Evolutionary conservation across 1,140 invertebrate genomes (phyloP), one percentile per base, ranked within the genome.

Genomic region (Sarcophaga bullata): DNA sequence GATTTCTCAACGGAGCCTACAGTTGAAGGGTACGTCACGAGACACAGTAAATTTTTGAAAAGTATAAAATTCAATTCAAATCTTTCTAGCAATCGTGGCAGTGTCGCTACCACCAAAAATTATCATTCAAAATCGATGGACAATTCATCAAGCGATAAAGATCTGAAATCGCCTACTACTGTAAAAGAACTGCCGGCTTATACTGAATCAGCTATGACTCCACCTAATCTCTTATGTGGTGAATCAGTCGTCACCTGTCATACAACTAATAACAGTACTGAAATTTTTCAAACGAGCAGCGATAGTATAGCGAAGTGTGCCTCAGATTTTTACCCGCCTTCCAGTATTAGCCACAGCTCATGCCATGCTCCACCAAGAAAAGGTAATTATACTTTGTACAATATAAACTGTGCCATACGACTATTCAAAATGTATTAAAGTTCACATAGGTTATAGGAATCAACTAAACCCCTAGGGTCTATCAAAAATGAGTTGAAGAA

Each of bases 21-120:
- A 72, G 92, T 97, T 82, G 95, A 96, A 91, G 96, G 96, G 73
- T 97, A 96, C 90, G 96, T 95, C 37, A 95, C 95, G 50, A 92
- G 96, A 87, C 95, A 96, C 90, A 95, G 95, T 82, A 97, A 97
- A 89, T 93, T 97, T 87, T 93, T 95, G 54, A 97, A 97, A 92
- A 96, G 95, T 90, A 95, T 97, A 80, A 97, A 96, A 80, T 97
- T 97, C 91, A 95, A 97, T 90, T 92, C 95, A 88, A 96, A 95
- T 82, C 91, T 96, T 86, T 94, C 94, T 84, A 96, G 95, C 86
- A 95, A 95, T 80, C 95, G 95, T 68, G 62, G 62, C 62, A 68
- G 62, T 10, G n/a, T 68, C 62, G 54, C 13, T n/a, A 68, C 7
- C 15, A 90, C 90, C 80, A 93, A 92, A 90, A 91, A 91, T 82